Base-by-base conservation (phyloP, 1,140 invertebrate species). In the Bemisia tabaci region DNA sequence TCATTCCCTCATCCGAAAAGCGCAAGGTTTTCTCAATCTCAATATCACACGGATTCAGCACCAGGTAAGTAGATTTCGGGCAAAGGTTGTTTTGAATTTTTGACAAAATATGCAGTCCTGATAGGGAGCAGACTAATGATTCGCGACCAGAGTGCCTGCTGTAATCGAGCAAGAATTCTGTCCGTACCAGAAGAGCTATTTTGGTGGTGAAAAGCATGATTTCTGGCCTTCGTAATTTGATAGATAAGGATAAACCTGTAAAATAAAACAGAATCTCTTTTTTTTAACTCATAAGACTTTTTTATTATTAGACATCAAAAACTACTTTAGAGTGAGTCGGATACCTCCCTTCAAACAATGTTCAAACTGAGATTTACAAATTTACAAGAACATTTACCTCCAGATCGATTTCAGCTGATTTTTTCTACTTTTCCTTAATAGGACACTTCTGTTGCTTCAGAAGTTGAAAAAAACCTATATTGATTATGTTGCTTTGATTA, bases 221-320 rank as follows among this genome's bases (percentile, higher is more conserved):
- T 75, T 92, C 89, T 17, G 89, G 89, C 70, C 89, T 85, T 59
- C 88, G 83, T 68, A 89, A 81, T 72, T 87, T 82, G 17, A 89
- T 75, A 1, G 87, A 88, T 69, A 90, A 75, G 1, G 86, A 84
- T 60, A 87, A 73, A 60, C 85, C 85, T 73, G 76, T 66, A 61
- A 68, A 65, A 64, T 65, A 60, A 62, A 39, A 22, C 63, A 26
- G 26, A 65, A 22, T 26, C 21, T n/a, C n/a, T n/a, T n/a, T n/a
- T n/a, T n/a, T n/a, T n/a, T n/a, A n/a, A n/a, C n/a, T n/a, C n/a
- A n/a, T n/a, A n/a, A n/a, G 12, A 65, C 5, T 22, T 59, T 9
- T 59, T 2, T n/a, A 22, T 2, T 65, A 21, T 17, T 9, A 5
- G 22, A 67, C 12, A 60, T 62, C 60, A 39, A 23, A 26, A 68